Conservation (phyloP, 2,113 vertebrate species). For the Melozone crissalis region DNA sequence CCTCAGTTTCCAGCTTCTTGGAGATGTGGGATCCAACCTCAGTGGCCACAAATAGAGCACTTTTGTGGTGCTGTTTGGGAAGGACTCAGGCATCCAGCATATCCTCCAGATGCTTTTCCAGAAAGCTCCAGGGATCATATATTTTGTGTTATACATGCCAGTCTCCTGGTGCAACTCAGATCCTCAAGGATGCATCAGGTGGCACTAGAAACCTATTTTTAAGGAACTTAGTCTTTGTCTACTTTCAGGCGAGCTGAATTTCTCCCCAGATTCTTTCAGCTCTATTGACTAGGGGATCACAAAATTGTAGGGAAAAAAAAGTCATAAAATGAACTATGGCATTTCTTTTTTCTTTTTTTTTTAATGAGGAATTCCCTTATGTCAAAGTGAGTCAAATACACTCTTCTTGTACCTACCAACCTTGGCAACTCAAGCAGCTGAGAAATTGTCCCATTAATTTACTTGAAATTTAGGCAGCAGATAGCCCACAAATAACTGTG, state of each 20-base stretch:
- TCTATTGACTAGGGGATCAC: not conserved
- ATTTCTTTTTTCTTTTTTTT: not conserved
- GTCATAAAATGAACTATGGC: not conserved
- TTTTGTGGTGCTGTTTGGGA: accelerated
- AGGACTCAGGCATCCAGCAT: not conserved
- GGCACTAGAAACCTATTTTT: not conserved
- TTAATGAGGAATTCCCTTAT: not conserved
- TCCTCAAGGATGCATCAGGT: not conserved
- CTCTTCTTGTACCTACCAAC: not conserved
- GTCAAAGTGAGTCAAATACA: not conserved
- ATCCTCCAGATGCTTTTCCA: not conserved
- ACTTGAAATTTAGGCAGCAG: not conserved
- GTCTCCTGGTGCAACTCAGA: not conserved
- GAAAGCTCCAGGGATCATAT: not conserved
- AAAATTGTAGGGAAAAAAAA: not conserved
- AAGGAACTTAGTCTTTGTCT: not conserved
- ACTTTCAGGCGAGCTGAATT: not conserved
- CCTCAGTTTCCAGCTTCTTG: not conserved
- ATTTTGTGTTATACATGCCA: not conserved
- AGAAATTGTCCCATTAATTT: not conserved
- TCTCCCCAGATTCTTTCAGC: not conserved
- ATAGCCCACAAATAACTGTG: not conserved
- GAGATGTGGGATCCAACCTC: not conserved
- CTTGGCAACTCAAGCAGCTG: not conserved
- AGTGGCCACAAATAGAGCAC: not conserved